Conservation (phyloP, 2,797 vertebrate species). For the Alcedo quadribrachys region DNA sequence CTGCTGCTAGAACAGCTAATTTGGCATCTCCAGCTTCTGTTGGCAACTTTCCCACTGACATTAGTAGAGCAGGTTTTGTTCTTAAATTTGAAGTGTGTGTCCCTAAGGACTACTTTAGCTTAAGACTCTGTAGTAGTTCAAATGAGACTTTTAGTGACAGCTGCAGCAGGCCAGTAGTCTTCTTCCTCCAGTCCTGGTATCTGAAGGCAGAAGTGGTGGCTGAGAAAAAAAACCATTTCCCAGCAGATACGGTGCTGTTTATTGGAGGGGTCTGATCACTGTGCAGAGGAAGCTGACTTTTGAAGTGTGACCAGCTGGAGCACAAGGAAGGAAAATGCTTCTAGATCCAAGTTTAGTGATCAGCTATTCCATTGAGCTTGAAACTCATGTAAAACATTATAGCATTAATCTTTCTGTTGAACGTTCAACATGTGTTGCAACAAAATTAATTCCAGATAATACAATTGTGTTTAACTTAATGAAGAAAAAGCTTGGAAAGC, state of each 20-base stretch:
- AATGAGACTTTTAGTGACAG: background rate
- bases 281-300: background rate
- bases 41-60: background rate
- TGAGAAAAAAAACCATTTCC: background rate
- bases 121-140: background rate
- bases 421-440: background rate
- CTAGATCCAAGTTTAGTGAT: background rate
- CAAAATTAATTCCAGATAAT: constrained; percentile 20
- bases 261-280: background rate
- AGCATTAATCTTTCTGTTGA: background rate
- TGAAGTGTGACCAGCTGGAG: background rate
- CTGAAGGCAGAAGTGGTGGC: background rate
- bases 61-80: background rate
- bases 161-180: background rate
- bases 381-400: background rate
- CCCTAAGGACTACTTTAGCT: background rate
- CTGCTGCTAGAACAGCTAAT: background rate
- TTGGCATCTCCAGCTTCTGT: background rate
- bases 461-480: background rate
- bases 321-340: background rate
- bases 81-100: background rate
- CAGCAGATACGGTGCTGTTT: background rate
- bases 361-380: background rate
- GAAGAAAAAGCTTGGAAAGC: background rate
- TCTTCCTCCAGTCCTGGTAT: background rate